Percentiles rank a stretch among this genome's conserved stretches.
Evolutionary conservation across 2,113 vertebrate genomes (phyloP).

Genomic region (Proteles cristata): DNA sequence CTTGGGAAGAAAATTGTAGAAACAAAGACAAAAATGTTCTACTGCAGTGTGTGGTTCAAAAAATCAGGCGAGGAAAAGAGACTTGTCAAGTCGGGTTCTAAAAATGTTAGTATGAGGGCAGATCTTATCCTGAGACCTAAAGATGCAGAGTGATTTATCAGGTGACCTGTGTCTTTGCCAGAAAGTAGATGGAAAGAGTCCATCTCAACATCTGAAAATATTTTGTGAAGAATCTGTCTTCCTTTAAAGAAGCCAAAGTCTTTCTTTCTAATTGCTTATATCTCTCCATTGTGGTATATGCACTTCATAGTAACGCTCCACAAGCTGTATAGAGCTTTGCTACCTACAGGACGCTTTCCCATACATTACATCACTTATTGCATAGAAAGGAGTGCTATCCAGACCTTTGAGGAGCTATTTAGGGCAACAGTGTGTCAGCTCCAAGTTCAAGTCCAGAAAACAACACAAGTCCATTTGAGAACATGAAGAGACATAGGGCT

Average conservation of each 20-base stretch:
- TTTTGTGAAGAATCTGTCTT: constrained; percentile 56
- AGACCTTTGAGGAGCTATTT: background rate
- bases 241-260: constrained; percentile 49
- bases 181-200: constrained; percentile 29
- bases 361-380: background rate
- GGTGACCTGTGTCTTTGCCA: background rate
- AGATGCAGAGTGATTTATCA: constrained; percentile 39
- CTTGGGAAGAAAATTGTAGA: constrained; percentile 6
- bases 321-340: background rate
- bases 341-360: background rate
- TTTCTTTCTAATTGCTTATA: constrained; percentile 1
- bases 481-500: background rate
- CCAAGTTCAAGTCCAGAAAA: background rate
- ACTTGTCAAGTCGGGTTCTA: constrained; percentile 3
- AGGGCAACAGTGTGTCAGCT: background rate
- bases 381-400: background rate
- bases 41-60: background rate
- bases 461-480: background rate
- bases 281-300: background rate
- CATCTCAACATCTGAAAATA: constrained; percentile 34
- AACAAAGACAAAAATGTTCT: background rate
- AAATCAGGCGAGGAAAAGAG: background rate
- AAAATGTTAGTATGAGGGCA: constrained; percentile 38
- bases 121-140: constrained; percentile 14
- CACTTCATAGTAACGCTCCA: constrained; percentile 24